A percentile compares a stretch with the other conserved stretches of the same genome.
phyloP scores from a whole-genome alignment of 1,140 invertebrate species.

The Idris sp. region DNA sequence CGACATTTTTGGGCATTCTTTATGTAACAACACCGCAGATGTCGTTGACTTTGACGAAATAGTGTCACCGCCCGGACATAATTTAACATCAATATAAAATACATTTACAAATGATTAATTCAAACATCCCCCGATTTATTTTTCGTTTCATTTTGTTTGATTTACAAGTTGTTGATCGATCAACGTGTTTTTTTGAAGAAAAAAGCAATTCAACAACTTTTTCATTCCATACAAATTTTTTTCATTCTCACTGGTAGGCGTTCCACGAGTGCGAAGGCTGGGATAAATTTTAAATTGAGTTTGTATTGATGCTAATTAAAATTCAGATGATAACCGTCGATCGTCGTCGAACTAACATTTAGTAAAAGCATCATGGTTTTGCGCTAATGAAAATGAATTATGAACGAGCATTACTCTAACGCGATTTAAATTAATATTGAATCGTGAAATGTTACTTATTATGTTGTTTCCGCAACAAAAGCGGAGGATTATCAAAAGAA shows the following conservation, averaged over 20 bases:
- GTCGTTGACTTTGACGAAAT: constrained; percentile 37
- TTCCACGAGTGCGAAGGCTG: constrained; percentile 9
- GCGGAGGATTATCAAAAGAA: constrained; percentile 30
- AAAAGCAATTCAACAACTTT: too few relatives aligned
- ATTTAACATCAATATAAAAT: constrained; percentile 32
- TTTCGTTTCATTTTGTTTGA: neutral
- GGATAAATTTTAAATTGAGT: constrained; percentile 44
- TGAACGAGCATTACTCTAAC: constrained; percentile 46
- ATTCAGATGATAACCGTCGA: constrained; percentile 38
- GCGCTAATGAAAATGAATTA: constrained; percentile 45
- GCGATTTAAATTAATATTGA: constrained; percentile 47
- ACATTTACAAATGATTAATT: too few relatives aligned
- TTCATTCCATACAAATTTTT: neutral
- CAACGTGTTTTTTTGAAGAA: constrained; percentile 15
- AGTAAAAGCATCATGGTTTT: constrained; percentile 40
- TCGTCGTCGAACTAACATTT: constrained; percentile 34
- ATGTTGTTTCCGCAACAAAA: constrained; percentile 30
- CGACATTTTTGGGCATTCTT: constrained; percentile 50
- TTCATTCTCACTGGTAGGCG: neutral
- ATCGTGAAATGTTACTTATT: constrained; percentile 45
- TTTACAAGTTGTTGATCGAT: constrained; percentile 25
- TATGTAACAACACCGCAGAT: constrained; percentile 33
- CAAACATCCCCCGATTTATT: too few relatives aligned
- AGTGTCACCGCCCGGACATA: constrained; percentile 34
- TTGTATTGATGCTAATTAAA: constrained; percentile 42